These are phyloP conservation scores for Pandemis corylana DNA, from an alignment of 2,888 invertebrate species.

Conservation along the genomic window DNA sequence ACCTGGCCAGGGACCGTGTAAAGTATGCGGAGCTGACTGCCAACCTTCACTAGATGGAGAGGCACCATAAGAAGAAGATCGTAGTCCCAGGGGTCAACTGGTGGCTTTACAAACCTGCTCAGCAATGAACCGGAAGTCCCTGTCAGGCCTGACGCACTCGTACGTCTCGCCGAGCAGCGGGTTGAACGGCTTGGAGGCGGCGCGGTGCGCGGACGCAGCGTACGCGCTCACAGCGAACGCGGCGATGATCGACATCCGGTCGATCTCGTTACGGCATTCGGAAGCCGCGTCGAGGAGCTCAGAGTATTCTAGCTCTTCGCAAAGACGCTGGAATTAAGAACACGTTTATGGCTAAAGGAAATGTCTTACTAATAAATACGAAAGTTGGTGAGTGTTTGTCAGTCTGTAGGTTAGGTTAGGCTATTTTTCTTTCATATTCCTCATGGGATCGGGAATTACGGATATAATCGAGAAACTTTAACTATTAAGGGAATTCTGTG, in stretches of 20 bases:
- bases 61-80: too few species aligned
- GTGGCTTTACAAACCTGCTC: constrained; percentile 86
- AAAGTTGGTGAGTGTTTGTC: too few species aligned
- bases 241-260: constrained; percentile 90
- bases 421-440: too few species aligned
- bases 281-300: constrained; percentile 91
- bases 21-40: too few species aligned
- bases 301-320: constrained; percentile 93
- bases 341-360: background rate
- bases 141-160: constrained; percentile 91
- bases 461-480: too few species aligned
- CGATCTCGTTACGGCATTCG: constrained; percentile 86
- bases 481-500: too few species aligned
- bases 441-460: too few species aligned
- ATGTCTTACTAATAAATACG: too few species aligned
- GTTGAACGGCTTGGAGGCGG: constrained; percentile 94
- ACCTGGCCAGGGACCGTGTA: too few species aligned
- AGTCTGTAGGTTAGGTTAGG: too few species aligned
- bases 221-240: constrained; percentile 94
- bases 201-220: constrained; percentile 89
- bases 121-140: constrained; percentile 90
- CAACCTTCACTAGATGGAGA: too few species aligned
- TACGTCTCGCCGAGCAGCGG: constrained; percentile 93
- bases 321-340: constrained; percentile 85
- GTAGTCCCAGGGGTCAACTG: too few species aligned